phyloP scores from a whole-genome alignment of 2,888 invertebrate species.

The Amblyjoppa fuscipennis region DNA sequence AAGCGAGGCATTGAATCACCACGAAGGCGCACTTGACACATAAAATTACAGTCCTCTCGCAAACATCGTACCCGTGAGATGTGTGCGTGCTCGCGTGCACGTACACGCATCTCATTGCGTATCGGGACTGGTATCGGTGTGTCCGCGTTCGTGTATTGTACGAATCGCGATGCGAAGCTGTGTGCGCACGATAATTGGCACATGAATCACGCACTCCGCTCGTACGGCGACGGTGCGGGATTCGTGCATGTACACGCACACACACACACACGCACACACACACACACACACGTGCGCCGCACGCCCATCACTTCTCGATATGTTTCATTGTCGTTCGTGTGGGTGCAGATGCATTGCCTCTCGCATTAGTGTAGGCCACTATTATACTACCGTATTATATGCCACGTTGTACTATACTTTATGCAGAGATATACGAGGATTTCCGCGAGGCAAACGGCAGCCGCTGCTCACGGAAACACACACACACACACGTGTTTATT shows the following conservation, averaged over 20 bases:
- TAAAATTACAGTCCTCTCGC: conserved; percentile 50
- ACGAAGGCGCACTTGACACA: conserved; percentile 55
- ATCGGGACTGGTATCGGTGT: not conserved
- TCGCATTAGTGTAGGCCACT: conserved; percentile 26
- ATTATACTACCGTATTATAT: conserved; percentile 6
- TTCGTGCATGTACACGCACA: conserved; percentile 45
- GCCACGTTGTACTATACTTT: not conserved
- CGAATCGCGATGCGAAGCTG: conserved; percentile 53
- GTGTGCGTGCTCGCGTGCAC: conserved; percentile 8
- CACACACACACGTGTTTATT: conserved; percentile 71
- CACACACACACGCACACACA: too few relatives aligned
- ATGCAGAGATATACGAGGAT: conserved; percentile 23
- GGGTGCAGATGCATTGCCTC: conserved; percentile 42
- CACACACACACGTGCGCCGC: not conserved
- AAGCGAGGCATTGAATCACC: conserved; percentile 53
- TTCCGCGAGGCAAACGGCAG: conserved; percentile 42
- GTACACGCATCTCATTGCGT: conserved; percentile 24
- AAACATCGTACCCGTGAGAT: conserved; percentile 21
- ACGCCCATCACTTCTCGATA: conserved; percentile 34
- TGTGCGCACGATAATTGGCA: conserved; percentile 80
- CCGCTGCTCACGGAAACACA: conserved; percentile 65
- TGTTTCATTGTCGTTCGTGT: conserved; percentile 51
- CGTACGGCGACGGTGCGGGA: conserved; percentile 65
- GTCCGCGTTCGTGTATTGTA: conserved; percentile 13
- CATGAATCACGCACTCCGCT: conserved; percentile 81